phyloP scores from a whole-genome alignment of 2,888 invertebrate genomes.

The Priocnemis perturbator region DNA sequence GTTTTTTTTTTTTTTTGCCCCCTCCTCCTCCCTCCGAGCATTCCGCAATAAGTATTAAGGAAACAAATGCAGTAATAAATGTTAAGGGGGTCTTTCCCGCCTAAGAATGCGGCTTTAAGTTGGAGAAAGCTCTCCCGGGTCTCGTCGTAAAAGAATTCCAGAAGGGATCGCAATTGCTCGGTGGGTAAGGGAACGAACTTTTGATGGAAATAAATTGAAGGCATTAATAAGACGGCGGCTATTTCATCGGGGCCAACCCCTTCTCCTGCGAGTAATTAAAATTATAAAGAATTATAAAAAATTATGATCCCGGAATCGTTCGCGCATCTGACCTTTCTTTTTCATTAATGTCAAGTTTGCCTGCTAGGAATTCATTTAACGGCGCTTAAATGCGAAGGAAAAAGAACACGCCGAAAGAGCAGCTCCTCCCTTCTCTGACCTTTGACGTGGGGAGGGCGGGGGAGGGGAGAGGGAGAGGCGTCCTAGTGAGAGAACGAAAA shows the following conservation, averaged over 20 bases:
- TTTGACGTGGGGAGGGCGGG: too few relatives aligned
- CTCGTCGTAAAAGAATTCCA: conserved; percentile 30
- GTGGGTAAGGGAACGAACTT: conserved; percentile 20
- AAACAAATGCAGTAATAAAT: conserved; percentile 39
- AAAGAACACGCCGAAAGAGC: too few relatives aligned
- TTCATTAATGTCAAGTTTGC: conserved; percentile 38
- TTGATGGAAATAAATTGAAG: conserved; percentile 41
- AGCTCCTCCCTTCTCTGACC: too few relatives aligned
- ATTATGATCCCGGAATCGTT: conserved; percentile 17
- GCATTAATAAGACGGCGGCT: conserved; percentile 37
- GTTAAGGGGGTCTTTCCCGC: conserved; percentile 32
- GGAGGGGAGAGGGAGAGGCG: too few relatives aligned
- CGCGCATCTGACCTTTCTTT: conserved; percentile 30
- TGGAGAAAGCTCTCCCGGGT: conserved; percentile 17
- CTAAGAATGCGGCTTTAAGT: conserved; percentile 30
- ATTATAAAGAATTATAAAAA: conserved; percentile 33
- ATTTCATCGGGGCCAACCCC: conserved; percentile 23
- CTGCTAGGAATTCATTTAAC: conserved; percentile 4
- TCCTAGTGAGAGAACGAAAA: too few relatives aligned
- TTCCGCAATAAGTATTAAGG: conserved; percentile 34
- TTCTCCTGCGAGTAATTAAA: conserved; percentile 42
- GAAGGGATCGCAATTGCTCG: conserved; percentile 31
- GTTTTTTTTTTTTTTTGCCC: too few relatives aligned
- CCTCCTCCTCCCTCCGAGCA: conserved; percentile 11
- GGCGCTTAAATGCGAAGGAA: conserved; percentile 15